Conservation (phyloP, 2,797 vertebrate genomes). For the Allochrocebus solatus region DNA sequence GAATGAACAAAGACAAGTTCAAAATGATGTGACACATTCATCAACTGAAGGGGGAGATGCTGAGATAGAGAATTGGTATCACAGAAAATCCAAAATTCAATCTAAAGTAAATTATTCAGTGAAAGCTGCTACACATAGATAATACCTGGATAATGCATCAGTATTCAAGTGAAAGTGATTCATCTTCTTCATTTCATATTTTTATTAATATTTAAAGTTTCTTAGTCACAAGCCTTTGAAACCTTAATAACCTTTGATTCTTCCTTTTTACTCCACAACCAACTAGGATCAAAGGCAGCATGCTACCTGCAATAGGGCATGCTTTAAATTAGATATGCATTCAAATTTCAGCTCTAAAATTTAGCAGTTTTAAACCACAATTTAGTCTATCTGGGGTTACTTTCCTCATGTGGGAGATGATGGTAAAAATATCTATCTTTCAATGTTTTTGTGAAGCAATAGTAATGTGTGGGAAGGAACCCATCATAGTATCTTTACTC, state of each 20-base stretch:
- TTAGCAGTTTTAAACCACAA: background rate
- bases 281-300: background rate
- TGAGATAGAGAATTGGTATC: background rate
- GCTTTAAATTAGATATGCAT: background rate
- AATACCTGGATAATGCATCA: background rate
- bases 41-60: background rate
- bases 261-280: background rate
- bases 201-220: background rate
- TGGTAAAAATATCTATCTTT: background rate
- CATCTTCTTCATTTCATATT: background rate
- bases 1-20: background rate
- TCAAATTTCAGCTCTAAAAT: background rate
- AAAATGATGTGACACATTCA: background rate
- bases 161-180: background rate
- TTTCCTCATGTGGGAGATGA: background rate
- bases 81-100: background rate
- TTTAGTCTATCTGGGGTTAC: background rate
- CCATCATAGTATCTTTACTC: background rate
- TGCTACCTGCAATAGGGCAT: background rate
- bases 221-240: background rate
- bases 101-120: background rate
- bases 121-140: background rate
- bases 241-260: background rate
- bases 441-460: background rate
- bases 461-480: background rate